Evolutionary conservation across 2,797 vertebrate genomes (phyloP).

Genomic region (Lepus oiostolus): DNA sequence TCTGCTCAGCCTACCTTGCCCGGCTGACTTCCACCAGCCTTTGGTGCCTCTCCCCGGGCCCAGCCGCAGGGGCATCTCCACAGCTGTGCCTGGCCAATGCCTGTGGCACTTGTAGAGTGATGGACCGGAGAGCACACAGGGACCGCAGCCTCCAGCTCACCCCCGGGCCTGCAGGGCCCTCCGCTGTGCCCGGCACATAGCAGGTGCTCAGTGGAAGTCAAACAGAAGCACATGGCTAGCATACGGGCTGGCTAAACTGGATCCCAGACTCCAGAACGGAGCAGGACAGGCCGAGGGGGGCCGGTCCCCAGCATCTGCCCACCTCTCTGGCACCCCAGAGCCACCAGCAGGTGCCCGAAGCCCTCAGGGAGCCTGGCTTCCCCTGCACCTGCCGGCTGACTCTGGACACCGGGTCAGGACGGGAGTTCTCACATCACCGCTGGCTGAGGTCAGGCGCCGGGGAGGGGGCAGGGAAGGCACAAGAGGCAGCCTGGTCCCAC

Average conservation of each 20-base stretch:
- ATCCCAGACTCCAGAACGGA: neutral
- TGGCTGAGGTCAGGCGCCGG: neutral
- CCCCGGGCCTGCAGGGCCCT: neutral
- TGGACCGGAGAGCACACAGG: neutral
- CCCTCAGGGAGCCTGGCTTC: neutral
- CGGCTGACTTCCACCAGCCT: neutral
- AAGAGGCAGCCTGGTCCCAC: neutral
- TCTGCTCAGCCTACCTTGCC: neutral
- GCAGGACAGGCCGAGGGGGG: neutral
- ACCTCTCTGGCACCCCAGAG: neutral
- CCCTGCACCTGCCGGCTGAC: neutral
- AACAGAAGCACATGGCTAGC: neutral
- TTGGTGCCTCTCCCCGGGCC: no score
- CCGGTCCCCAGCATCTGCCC: fast-evolving
- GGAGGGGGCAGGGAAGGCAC: no score
- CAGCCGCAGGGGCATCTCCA: fast-evolving
- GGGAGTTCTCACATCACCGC: fast-evolving
- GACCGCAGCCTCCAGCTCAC: neutral
- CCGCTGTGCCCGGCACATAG: neutral
- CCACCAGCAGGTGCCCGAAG: fast-evolving
- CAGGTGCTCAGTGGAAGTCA: neutral
- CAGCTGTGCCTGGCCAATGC: neutral
- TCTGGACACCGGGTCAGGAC: neutral
- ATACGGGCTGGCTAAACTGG: neutral
- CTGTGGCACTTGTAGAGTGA: fast-evolving